Evolutionary conservation across 2,888 invertebrate species (phyloP).

Genomic region (Napeogenes inachia): DNA sequence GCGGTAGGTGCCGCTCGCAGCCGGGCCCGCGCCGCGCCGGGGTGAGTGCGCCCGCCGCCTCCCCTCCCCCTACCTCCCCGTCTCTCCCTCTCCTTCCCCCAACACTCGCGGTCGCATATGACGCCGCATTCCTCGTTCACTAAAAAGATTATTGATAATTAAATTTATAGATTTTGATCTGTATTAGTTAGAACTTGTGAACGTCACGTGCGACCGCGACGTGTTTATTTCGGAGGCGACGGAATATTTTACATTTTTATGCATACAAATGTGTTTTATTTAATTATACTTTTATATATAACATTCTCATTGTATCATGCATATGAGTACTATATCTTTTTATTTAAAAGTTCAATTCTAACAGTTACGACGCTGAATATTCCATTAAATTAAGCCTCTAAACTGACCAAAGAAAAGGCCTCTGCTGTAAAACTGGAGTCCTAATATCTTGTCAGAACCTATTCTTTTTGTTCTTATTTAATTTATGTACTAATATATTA

Average conservation of each 20-base stretch:
- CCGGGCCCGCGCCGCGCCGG: slow-evolving; percentile 22
- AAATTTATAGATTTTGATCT: too few relatives aligned
- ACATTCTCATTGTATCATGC: slow-evolving; percentile 8
- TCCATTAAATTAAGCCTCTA: background rate
- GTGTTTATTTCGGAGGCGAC: slow-evolving; percentile 15
- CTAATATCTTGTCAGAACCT: too few relatives aligned
- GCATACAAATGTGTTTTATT: slow-evolving; percentile 21
- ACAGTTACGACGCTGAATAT: slow-evolving; percentile 12
- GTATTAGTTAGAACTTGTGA: too few relatives aligned
- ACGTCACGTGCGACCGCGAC: slow-evolving; percentile 10
- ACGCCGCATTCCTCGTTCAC: slow-evolving; percentile 6
- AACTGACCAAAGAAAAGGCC: too few relatives aligned
- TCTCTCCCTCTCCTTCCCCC: slow-evolving; percentile 10
- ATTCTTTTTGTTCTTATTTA: too few relatives aligned
- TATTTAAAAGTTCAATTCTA: slow-evolving; percentile 7
- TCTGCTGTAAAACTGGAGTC: too few relatives aligned
- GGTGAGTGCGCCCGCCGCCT: slow-evolving; percentile 15
- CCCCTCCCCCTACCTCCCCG: slow-evolving; percentile 12
- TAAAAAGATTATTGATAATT: slow-evolving; percentile 1
- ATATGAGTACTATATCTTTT: slow-evolving; percentile 7
- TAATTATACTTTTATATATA: slow-evolving; percentile 15
- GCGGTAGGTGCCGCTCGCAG: slow-evolving; percentile 24
- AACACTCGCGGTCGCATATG: slow-evolving; percentile 17
- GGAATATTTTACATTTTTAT: slow-evolving; percentile 12
- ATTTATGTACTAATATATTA: too few relatives aligned